Percentiles rank a stretch among this genome's conserved stretches.
These are phyloP conservation scores for Puffinus mauretanicus DNA, from an alignment of 2,113 vertebrate genomes.

Conservation along the genomic window DNA sequence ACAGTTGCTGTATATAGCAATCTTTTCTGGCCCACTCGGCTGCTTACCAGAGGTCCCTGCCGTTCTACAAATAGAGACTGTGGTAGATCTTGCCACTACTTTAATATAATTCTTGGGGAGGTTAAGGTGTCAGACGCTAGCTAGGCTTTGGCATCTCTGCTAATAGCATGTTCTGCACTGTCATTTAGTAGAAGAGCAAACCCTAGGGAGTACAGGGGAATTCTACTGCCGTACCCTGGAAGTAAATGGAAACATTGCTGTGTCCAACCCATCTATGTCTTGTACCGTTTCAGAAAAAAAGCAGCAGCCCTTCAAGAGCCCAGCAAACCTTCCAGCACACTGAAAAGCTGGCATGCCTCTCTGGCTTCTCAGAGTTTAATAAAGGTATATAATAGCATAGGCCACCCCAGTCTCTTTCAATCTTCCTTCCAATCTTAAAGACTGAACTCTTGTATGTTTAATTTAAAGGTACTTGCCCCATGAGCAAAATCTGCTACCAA, in stretches of 20 bases:
- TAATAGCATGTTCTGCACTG: slow-evolving; percentile 28
- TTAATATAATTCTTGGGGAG: slow-evolving; percentile 13
- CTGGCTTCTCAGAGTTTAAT: not conserved
- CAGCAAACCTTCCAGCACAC: not conserved
- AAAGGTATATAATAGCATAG: not conserved
- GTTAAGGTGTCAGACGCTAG: not conserved
- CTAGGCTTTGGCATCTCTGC: slow-evolving; percentile 10
- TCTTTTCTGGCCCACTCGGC: not conserved
- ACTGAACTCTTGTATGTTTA: not conserved
- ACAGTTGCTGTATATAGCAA: not conserved
- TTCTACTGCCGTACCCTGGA: not conserved
- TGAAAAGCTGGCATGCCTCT: not conserved
- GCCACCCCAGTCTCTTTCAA: not conserved
- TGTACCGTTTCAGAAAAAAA: slow-evolving; percentile 16
- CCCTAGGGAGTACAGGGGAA: not conserved
- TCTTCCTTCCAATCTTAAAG: slow-evolving; percentile 15
- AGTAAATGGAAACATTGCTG: slow-evolving; percentile 25
- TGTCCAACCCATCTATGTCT: not conserved
- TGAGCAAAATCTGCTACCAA: not conserved
- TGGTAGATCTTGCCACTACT: not conserved
- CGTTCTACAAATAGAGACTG: not conserved
- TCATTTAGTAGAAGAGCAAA: slow-evolving; percentile 29
- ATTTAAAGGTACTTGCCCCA: slow-evolving; percentile 18
- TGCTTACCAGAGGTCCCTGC: not conserved
- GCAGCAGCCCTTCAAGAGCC: not conserved